phyloP scores from a whole-genome alignment of 2,797 vertebrate species.

The Adrianichthys oophorus region DNA sequence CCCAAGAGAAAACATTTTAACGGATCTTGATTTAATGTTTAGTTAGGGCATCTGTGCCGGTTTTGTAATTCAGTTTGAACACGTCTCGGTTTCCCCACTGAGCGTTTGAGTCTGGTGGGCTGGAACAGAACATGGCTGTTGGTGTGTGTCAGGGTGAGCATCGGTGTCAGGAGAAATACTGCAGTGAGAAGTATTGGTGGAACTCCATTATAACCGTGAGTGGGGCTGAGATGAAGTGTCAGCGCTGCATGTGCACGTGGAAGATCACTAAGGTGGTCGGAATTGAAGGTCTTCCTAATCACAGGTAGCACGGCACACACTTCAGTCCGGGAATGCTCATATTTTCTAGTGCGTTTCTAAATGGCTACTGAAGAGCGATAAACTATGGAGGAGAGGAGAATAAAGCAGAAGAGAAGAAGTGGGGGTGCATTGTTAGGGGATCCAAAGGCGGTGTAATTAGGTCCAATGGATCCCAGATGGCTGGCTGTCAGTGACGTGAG shows the following conservation, averaged over 20 bases:
- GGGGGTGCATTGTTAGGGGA: conserved; percentile 79
- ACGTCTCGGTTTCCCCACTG: conserved; percentile 39
- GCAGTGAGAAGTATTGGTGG: conserved; percentile 33
- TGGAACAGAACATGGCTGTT: conserved; percentile 50
- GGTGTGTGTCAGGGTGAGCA: conserved; percentile 61
- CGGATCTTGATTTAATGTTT: conserved; percentile 59
- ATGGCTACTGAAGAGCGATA: conserved; percentile 56
- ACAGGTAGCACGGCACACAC: conserved; percentile 44
- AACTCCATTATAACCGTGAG: conserved; percentile 51
- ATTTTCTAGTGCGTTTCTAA: conserved; percentile 45
- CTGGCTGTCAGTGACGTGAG: conserved; percentile 83
- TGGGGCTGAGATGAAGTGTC: conserved; percentile 34
- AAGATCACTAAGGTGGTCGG: conserved; percentile 38
- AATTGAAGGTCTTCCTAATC: conserved; percentile 32
- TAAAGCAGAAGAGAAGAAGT: conserved; percentile 52
- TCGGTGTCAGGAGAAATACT: conserved; percentile 55
- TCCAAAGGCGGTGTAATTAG: conserved; percentile 81
- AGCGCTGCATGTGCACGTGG: conserved; percentile 7
- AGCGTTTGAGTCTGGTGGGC: conserved; percentile 44
- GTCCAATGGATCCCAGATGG: conserved; percentile 82
- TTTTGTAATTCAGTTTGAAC: conserved; percentile 50
- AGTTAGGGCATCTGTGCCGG: conserved; percentile 52
- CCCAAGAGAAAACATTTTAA: conserved; percentile 42
- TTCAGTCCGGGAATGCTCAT: conserved; percentile 15
- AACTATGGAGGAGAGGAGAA: conserved; percentile 49